Evolutionary conservation across 2,888 invertebrate genomes (phyloP), one percentile per base, ranked within the genome.

Genomic region (Drosophila mettleri): DNA sequence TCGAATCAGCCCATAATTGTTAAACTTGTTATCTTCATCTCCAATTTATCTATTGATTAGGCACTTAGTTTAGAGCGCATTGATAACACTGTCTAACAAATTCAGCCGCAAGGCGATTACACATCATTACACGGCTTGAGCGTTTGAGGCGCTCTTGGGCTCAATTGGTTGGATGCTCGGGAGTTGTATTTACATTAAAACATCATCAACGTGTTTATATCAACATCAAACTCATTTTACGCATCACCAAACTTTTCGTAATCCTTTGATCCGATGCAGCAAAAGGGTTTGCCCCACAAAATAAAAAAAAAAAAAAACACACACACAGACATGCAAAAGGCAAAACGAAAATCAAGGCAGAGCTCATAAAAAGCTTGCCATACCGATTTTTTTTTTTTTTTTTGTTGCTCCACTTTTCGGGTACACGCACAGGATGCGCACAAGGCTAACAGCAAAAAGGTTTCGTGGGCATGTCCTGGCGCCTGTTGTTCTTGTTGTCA

Each of bases 181-280:
- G 63, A 73, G 67, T 80, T 80, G 80, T 88, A 86, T 88, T 88
- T 86, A 86, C 88, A 86, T 86, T 86, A 86, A 86, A 88, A 84
- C 81, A 86, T 88, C 85, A 86, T 88, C 88, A 86, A 86, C 85
- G 81, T 88, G 85, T 88, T 86, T 86, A 88, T 88, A 88, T 88
- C 81, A 81, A 84, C 85, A 88, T 86, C 88, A 86, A 88, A 86
- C 88, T 86, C 85, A 86, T 86, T 86, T 86, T 86, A 76, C 88
- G 85, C 85, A 88, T 86, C 85, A 86, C 84, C 79, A 79, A 86
- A 86, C 88, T 86, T 88, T 83, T 67, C 79, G 84, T 86, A 86
- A 86, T 81, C 85, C 85, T 86, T 86, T 86, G 85, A 86, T 86
- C 88, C 85, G 76, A 80, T 69, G 78, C 70, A 64, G 66, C 58